Evolutionary conservation across 1,140 invertebrate genomes (phyloP), one percentile per base, ranked within the genome.

Genomic region (Drosophila simulans): DNA sequence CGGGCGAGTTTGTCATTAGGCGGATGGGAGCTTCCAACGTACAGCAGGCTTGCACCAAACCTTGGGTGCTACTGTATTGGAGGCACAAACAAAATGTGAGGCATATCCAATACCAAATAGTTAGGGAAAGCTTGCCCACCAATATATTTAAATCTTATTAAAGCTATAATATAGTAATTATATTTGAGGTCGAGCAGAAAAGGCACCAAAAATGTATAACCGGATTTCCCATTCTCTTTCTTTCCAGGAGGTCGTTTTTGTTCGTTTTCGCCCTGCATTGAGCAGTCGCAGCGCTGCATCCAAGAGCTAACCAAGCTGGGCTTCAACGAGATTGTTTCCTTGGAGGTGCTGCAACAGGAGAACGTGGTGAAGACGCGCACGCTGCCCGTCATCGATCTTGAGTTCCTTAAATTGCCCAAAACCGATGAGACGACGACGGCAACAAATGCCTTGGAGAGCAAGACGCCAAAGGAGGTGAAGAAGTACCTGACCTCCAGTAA

Each of bases 251-350:
- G 98, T 22, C 94, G 98, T 78, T 94, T 99, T 51, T 98, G 98
- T 93, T 98, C 97, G 0, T 99, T 99, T 93, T 99, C 98, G 3
- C 98, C 98, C 0, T 99, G 98, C 91, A 98, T 99, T 74, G 98
- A 99, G 93, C 98, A 99, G 94, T 98, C 99, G 1, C 97, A 99
- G 93, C 94, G 95, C 77, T 97, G 97, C 5, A 97, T 96, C 92
- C 83, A 94, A 49, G 94, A 94, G 52, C 93, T 99, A 37, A 91
- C 93, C 49, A 93, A 95, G 49, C 89, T 94, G 42, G 96, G 96
- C 8, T 98, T 98, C 89, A 93, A 95, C 52, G 97, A 98, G 77
- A 94, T 99, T 34, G 94, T 94, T 73, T 98, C 97, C 1, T 94
- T 97, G 90, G 98, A 99, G 92, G 96, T 98, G 91, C 93, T 99